These are phyloP conservation scores for Magallana angulata DNA, from an alignment of 1,140 invertebrate species.

Conservation along the genomic window DNA sequence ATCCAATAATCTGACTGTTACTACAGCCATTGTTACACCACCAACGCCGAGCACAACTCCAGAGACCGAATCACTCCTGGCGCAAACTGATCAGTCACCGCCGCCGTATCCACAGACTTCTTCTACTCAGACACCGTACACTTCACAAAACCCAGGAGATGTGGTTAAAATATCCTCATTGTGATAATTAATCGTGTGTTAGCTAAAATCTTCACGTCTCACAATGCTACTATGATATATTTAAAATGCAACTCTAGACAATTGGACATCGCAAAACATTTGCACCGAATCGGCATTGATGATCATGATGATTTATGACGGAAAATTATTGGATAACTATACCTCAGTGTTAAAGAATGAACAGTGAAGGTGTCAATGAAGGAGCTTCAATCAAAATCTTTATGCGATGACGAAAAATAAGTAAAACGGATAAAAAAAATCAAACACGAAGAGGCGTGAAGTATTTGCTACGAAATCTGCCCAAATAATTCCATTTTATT, in stretches of 20 bases:
- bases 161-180: slow-evolving; percentile 74
- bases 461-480: slow-evolving; percentile 19
- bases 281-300: background rate
- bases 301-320: background rate
- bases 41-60: slow-evolving; percentile 74
- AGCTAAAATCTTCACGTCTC: slow-evolving; percentile 13
- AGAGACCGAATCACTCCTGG: slow-evolving; percentile 71
- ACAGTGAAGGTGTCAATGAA: background rate
- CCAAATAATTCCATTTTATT: background rate
- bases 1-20: slow-evolving; percentile 72
- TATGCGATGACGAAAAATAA: background rate
- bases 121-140: slow-evolving; percentile 39
- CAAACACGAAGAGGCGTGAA: slow-evolving; percentile 6
- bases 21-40: slow-evolving; percentile 72
- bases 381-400: background rate
- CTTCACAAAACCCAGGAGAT: slow-evolving; percentile 64
- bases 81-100: slow-evolving; percentile 66
- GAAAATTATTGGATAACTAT: background rate
- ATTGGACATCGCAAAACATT: background rate
- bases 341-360: background rate
- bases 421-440: background rate
- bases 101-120: slow-evolving; percentile 62
- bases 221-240: background rate
- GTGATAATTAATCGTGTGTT: slow-evolving; percentile 51
- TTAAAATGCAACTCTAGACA: slow-evolving; percentile 11